Percentiles rank a stretch among this genome's conserved stretches.
Evolutionary conservation across 2,797 vertebrate species (phyloP).

Genomic region (Anas acuta): DNA sequence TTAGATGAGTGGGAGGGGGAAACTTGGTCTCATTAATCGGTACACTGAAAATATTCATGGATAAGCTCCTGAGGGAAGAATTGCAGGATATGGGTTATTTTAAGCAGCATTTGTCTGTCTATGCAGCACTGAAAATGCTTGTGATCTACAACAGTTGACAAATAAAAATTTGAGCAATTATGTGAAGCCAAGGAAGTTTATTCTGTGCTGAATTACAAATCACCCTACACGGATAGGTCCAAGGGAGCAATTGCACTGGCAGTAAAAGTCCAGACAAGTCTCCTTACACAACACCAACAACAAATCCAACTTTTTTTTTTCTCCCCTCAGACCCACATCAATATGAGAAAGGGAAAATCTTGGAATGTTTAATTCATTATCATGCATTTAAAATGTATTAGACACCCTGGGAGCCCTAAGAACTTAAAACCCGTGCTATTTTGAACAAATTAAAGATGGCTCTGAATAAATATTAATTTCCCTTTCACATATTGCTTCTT

Average conservation of each 20-base stretch:
- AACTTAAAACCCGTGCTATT: not conserved
- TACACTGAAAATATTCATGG: constrained; percentile 24
- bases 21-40: constrained; percentile 32
- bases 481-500: not conserved
- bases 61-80: constrained; percentile 42
- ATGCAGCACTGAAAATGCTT: constrained; percentile 30
- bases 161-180: constrained; percentile 57
- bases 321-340: not conserved
- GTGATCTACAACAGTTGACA: constrained; percentile 29
- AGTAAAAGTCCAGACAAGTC: constrained; percentile 25
- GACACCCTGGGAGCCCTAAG: not conserved
- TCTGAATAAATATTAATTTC: not conserved
- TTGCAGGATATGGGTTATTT: constrained; percentile 1
- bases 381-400: constrained; percentile 9
- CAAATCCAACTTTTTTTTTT: not conserved
- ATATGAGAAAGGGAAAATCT: not conserved
- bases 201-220: constrained; percentile 42
- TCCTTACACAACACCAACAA: not conserved
- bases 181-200: not conserved
- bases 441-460: not conserved
- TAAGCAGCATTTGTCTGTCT: constrained; percentile 19
- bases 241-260: not conserved
- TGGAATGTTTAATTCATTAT: constrained; percentile 11
- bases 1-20: not conserved
- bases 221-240: not conserved